Evolutionary conservation across 2,797 vertebrate genomes (phyloP), one percentile per base, ranked within the genome.

Genomic region (Hydrophis major): DNA sequence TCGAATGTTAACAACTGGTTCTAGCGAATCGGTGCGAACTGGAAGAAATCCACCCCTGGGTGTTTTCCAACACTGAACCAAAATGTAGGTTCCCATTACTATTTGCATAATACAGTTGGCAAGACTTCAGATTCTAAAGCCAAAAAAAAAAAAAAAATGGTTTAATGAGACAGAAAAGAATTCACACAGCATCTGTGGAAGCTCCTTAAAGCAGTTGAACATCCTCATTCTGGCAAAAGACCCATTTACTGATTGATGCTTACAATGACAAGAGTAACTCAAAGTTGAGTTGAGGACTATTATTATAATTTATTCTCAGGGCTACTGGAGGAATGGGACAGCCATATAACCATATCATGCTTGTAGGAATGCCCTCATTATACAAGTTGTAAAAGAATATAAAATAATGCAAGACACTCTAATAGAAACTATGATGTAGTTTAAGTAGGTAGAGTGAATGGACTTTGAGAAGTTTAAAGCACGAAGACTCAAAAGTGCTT

Each of bases 341-440:
- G 7, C 27, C 2, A 13, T n/a, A 28, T 63, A 63, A 63, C 27
- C 2, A 89, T 22, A 92, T 20, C 86, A 92, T 3, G 47, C 86
- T 94, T 57, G 32, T 78, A 95, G 91, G 5, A 96, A 88, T 92
- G 50, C 78, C 88, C 56, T 92, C 50, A 94, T 93, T 55, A 66
- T 4, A 94, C 28, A 94, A 93, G 92, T 91, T 3, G 20, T 88
- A 91, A 12, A 4, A 0, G 89, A 2, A 42, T 60, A 60, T 25
- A 50, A 32, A n/a, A 53, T 1, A 92, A 69, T 6, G 93, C 47
- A 63, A 74, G 20, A 56, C 7, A 27, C 25, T 78, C 90, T 13
- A 16, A 61, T 14, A 90, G 13, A 87, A 90, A 86, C 11, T 2
- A 86, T n/a, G 11, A 88, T n/a, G 6, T 1, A 27, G 20, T 83